These are phyloP conservation scores for Homarus gammarus DNA, from an alignment of 2,888 invertebrate genomes.

Conservation along the genomic window DNA sequence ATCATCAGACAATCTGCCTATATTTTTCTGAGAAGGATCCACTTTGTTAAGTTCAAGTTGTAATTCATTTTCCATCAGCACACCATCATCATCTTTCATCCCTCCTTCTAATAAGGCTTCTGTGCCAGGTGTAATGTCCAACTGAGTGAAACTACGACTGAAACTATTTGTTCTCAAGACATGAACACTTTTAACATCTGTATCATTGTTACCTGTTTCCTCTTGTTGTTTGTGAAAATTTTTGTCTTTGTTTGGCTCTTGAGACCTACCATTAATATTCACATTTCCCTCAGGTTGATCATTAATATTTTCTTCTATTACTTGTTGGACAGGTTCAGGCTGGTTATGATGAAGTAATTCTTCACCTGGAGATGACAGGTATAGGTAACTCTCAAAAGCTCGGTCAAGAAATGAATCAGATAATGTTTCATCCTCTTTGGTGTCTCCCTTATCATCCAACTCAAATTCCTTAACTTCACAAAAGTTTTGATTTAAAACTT, in stretches of 20 bases:
- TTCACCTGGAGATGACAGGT: background rate
- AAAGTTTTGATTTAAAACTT: constrained; percentile 19
- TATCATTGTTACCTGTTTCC: background rate
- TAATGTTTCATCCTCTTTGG: constrained; percentile 45
- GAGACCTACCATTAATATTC: background rate
- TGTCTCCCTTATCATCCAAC: background rate
- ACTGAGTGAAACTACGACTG: constrained; percentile 16
- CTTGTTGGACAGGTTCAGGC: background rate
- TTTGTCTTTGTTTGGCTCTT: background rate
- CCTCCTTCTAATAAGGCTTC: constrained; percentile 52
- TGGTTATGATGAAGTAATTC: background rate
- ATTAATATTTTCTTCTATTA: background rate
- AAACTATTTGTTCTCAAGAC: background rate
- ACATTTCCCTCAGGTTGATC: background rate
- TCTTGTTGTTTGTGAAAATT: background rate
- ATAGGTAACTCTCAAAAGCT: constrained; percentile 75
- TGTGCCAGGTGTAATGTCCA: constrained; percentile 57
- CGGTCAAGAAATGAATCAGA: constrained; percentile 76
- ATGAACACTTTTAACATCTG: background rate
- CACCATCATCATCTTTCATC: background rate
- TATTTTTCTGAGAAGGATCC: background rate
- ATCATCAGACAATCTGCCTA: constrained; percentile 41
- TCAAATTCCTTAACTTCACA: constrained; percentile 14
- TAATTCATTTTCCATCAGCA: background rate
- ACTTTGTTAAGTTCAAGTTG: background rate